Evolutionary conservation across 1,140 invertebrate genomes (phyloP).

Genomic region (Phocides pigmalion): DNA sequence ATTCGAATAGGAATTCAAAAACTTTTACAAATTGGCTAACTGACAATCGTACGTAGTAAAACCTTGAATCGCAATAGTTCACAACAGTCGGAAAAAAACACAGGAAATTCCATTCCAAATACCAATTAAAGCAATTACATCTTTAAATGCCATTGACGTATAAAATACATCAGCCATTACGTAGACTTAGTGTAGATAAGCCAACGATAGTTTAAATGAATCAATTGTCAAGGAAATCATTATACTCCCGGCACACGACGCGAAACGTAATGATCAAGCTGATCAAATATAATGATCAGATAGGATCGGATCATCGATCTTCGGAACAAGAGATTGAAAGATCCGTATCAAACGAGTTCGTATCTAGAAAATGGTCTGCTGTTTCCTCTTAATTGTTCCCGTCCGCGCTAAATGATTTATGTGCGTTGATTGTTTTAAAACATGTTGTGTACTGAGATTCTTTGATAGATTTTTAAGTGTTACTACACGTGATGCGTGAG

Average conservation of each 20-base stretch:
- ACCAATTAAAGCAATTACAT: not conserved
- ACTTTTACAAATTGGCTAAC: too few species aligned
- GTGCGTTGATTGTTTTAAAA: constrained; percentile 38
- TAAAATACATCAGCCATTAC: not conserved
- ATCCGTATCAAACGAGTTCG: constrained; percentile 41
- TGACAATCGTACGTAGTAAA: too few species aligned
- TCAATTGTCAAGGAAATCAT: constrained; percentile 35
- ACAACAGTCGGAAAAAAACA: too few species aligned
- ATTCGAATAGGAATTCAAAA: too few species aligned
- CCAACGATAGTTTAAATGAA: constrained; percentile 26
- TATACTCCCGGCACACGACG: constrained; percentile 23
- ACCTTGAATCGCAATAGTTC: too few species aligned
- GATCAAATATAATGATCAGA: constrained; percentile 33
- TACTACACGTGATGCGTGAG: too few species aligned
- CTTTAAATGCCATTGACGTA: not conserved
- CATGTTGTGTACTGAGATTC: constrained; percentile 30
- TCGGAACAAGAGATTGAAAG: constrained; percentile 51
- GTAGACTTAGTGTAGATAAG: not conserved
- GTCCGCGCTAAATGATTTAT: constrained; percentile 35
- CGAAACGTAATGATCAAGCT: constrained; percentile 28
- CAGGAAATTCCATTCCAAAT: too few species aligned
- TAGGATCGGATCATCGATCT: constrained; percentile 25
- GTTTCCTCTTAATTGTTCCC: constrained; percentile 49
- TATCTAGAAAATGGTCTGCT: constrained; percentile 44
- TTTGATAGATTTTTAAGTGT: constrained; percentile 30